Conservation (phyloP, 2,113 vertebrate genomes). For the Equus quagga region DNA sequence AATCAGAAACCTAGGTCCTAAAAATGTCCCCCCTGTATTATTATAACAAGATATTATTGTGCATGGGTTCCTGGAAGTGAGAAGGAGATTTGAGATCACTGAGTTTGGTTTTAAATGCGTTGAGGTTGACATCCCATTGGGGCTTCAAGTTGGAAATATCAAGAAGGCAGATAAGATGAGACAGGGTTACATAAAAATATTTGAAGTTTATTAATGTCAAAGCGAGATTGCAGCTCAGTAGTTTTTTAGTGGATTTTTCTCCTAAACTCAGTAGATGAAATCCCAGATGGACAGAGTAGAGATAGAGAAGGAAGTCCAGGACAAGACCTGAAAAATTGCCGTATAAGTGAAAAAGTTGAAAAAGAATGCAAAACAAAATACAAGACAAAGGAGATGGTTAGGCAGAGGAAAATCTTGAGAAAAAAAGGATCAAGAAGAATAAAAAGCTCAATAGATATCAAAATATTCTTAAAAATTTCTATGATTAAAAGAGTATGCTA, state of each 20-base stretch:
- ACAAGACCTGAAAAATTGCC: background rate
- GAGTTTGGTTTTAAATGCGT: background rate
- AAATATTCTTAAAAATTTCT: background rate
- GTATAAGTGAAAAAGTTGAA: background rate
- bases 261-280: slow-evolving; percentile 5
- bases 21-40: background rate
- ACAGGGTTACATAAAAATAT: background rate
- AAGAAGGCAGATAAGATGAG: background rate
- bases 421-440: background rate
- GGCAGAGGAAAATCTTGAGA: background rate
- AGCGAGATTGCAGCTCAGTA: background rate
- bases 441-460: background rate
- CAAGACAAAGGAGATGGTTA: background rate
- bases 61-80: background rate
- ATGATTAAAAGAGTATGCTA: background rate
- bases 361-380: background rate
- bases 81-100: background rate
- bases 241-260: background rate
- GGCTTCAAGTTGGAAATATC: background rate
- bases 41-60: background rate
- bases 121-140: background rate
- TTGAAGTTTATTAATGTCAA: background rate
- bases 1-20: background rate
- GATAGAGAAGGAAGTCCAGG: background rate
- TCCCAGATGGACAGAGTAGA: background rate